Evolutionary conservation across 23 tunicate genomes (phyloP), one percentile per base, ranked within the genome.

Genomic region (Halocynthia roretzi): DNA sequence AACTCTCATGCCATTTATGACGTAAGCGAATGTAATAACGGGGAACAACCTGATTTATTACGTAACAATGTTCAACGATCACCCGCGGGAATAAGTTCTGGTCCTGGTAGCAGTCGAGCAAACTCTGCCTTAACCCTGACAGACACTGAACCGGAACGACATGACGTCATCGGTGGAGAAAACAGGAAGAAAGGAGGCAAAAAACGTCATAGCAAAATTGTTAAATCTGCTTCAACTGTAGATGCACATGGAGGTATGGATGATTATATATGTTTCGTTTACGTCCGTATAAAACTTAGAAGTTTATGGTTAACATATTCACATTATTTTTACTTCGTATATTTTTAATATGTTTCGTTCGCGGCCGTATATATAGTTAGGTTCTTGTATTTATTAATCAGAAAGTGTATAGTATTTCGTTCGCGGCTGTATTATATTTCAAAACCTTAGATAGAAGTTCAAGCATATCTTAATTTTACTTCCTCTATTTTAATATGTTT

Each of bases 31-130:
- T 60, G 64, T 60, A n/a, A 60, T 18, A n/a, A 60, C n/a, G 64
- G 18, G 18, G 64, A n/a, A n/a, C 44, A 31, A 31, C 44, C 44
- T 31, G 44, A 31, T 31, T 4, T 31, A 31, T 31, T 31, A 31
- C 44, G 44, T 31, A 31, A 31, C 44, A 31, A 31, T 14, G 31
- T 65, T 65, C 70, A 65, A 20, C 70, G 31, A 65, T 65, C 70
- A 15, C 70, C 70, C 0, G 22, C 70, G 9, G 70, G n/a, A 15
- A 65, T 65, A 65, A 65, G 70, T 14, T 65, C 70, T 8, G 70
- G 70, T 10, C 70, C 70, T 8, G 70, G 70, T 20, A 65, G 70
- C 70, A 65, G 70, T 65, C 70, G 70, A 65, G 48, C 70, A 20
- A 65, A 65, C 17, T 65, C 70, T 20, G 70, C 70, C 22, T 65